A percentile compares a stretch with the other conserved stretches of the same genome.
Conservation (phyloP, 2,113 vertebrate species). For the Pyrgilauda ruficollis region DNA sequence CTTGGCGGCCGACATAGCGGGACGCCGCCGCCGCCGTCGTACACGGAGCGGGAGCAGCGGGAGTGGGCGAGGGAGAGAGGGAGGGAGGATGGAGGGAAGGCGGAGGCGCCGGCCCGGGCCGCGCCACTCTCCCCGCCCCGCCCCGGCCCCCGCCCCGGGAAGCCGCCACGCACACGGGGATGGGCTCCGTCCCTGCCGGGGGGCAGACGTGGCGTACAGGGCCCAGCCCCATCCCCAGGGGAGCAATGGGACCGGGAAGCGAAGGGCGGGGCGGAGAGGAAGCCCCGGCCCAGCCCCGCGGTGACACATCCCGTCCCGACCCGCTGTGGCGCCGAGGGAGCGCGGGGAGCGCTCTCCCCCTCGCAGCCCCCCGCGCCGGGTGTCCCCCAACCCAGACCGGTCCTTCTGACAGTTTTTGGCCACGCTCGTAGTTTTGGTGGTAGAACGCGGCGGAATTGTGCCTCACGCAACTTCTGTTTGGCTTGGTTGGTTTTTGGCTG, state of each 20-base stretch:
- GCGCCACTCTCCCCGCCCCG: not conserved
- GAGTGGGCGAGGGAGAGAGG: not conserved
- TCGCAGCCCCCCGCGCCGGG: not conserved
- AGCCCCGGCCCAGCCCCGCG: rapidly evolving
- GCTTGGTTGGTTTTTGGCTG: not conserved
- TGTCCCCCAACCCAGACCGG: no score
- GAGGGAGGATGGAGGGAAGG: not conserved
- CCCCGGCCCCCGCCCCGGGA: not conserved
- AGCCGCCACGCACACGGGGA: constrained; percentile 1
- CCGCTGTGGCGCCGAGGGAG: not conserved
- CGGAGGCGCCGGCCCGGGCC: constrained; percentile 60
- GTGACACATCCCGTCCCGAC: rapidly evolving
- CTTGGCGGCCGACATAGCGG: not conserved
- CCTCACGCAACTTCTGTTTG: not conserved
- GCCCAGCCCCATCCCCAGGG: not conserved
- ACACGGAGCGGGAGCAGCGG: not conserved
- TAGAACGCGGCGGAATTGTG: not conserved
- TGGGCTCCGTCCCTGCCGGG: not conserved
- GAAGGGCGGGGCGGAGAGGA: no score
- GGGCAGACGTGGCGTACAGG: not conserved
- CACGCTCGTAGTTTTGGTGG: not conserved
- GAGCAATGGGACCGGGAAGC: not conserved
- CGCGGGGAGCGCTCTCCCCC: no score
- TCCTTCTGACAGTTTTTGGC: not conserved
- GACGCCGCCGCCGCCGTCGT: not conserved